Evolutionary conservation across 2,113 vertebrate species (phyloP).

Genomic region (Dendrocopos noguchii): DNA sequence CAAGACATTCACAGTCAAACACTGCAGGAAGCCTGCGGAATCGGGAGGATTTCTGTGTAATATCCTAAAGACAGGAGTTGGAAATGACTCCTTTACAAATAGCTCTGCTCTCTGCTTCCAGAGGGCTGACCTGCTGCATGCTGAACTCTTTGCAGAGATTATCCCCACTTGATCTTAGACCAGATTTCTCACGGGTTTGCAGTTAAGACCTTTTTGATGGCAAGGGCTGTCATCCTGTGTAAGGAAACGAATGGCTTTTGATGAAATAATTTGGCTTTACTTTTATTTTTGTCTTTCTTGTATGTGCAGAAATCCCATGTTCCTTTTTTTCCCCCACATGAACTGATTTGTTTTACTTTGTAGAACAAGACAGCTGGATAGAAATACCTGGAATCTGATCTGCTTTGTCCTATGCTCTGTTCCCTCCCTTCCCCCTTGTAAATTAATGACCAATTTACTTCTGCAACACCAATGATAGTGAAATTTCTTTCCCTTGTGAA

Average conservation of each 20-base stretch:
- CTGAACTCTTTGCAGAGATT: background rate
- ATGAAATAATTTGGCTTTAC: background rate
- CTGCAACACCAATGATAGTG: background rate
- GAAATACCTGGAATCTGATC: background rate
- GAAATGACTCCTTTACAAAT: background rate
- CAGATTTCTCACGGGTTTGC: background rate
- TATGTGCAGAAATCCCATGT: background rate
- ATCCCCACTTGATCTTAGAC: background rate
- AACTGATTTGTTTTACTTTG: background rate
- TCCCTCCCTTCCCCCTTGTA: rapidly evolving
- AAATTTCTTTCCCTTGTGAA: background rate
- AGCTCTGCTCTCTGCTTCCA: conserved; percentile 3
- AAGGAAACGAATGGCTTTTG: background rate
- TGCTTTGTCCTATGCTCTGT: background rate
- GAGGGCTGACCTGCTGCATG: background rate
- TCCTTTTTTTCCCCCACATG: background rate
- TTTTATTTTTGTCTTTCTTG: background rate
- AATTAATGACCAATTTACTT: background rate
- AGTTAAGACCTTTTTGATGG: background rate
- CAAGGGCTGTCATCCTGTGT: background rate
- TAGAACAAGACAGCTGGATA: background rate
- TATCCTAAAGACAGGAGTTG: background rate
- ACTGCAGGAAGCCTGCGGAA: background rate
- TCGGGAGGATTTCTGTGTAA: background rate
- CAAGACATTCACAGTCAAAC: background rate